These are phyloP conservation scores for Watsonalla binaria DNA, from an alignment of 2,888 invertebrate genomes.

Conservation along the genomic window DNA sequence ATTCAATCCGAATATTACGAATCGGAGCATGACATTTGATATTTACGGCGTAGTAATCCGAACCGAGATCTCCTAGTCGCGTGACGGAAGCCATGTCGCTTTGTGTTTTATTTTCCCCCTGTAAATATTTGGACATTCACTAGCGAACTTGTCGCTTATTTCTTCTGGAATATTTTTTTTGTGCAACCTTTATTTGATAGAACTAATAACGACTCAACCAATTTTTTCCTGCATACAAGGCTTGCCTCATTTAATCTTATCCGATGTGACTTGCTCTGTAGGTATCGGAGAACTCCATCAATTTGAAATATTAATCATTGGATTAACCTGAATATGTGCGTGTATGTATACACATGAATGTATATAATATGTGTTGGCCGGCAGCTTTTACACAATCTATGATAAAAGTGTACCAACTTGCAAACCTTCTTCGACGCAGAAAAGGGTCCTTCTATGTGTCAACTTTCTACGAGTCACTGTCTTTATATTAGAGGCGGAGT, in stretches of 20 bases:
- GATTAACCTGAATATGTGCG: too few species aligned
- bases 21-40: slow-evolving; percentile 73
- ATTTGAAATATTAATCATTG: too few species aligned
- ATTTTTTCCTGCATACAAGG: too few species aligned
- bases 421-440: background rate
- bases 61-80: slow-evolving; percentile 58
- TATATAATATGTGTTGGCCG: too few species aligned
- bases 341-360: too few species aligned
- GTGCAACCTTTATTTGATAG: background rate
- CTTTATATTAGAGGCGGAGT: slow-evolving; percentile 8
- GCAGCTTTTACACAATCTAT: too few species aligned
- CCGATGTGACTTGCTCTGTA: too few species aligned
- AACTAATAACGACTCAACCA: background rate
- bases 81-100: slow-evolving; percentile 54
- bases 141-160: slow-evolving; percentile 1
- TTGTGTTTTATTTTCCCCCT: slow-evolving; percentile 47
- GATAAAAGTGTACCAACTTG: background rate
- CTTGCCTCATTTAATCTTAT: too few species aligned
- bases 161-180: background rate
- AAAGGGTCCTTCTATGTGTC: background rate
- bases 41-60: slow-evolving; percentile 73
- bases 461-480: slow-evolving; percentile 14
- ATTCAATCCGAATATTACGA: slow-evolving; percentile 74
- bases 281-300: too few species aligned
- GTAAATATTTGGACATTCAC: slow-evolving; percentile 40